Conservation (phyloP, 2,113 vertebrate species). For the Rissa tridactyla region DNA sequence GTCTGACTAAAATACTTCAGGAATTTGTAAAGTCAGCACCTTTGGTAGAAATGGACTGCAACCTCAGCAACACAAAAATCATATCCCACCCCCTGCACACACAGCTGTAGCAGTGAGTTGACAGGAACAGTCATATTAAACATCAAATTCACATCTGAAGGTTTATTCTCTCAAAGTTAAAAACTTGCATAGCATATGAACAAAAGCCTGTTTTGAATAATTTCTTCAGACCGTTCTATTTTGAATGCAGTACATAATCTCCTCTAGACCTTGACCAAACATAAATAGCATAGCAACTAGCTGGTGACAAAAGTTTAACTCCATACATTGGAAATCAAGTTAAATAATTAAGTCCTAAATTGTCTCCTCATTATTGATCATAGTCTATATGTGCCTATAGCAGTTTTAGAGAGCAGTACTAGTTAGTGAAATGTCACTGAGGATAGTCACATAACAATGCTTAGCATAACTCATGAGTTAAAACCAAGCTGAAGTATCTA, state of each 20-base stretch:
- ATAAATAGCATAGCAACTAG: background rate
- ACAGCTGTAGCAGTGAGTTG: background rate
- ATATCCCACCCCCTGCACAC: background rate
- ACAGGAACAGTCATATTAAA: background rate
- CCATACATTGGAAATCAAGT: background rate
- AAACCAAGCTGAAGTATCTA: background rate
- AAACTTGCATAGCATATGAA: background rate
- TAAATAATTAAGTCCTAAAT: background rate
- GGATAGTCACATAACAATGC: background rate
- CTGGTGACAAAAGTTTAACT: background rate
- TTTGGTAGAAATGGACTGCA: background rate
- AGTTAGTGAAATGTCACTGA: background rate
- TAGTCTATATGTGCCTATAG: background rate
- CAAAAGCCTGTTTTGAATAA: background rate
- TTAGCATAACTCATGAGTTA: background rate
- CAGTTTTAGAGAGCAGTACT: background rate
- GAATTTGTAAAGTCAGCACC: constrained; percentile 55
- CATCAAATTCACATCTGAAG: background rate
- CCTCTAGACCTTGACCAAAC: background rate
- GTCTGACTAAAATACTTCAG: constrained; percentile 41
- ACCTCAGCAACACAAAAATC: constrained; percentile 1
- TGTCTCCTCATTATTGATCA: background rate
- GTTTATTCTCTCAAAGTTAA: background rate
- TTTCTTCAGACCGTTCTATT: background rate
- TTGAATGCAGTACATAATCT: background rate